Base-by-base conservation (phyloP, 2,888 invertebrate genomes). In the Drosophila hamatofila region DNA sequence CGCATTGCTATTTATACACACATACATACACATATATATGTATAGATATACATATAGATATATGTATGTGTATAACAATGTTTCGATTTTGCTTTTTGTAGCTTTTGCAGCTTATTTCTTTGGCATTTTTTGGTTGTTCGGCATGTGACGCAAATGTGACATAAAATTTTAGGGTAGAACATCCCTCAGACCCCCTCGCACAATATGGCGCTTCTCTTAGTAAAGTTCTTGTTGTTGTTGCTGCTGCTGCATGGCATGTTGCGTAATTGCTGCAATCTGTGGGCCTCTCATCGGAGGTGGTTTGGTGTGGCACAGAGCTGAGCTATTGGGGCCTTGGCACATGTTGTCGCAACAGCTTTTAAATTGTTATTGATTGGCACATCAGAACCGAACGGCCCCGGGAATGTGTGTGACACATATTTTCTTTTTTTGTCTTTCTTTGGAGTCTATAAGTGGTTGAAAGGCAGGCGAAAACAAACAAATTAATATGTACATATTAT, bases 251-350 rank as follows among this genome's bases (percentile, higher is more conserved):
- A 81, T 87, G 78, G 61, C 80, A 70, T 88, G 87, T 88, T 84
- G 77, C 89, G 89, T 88, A 84, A 84, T 84, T 84, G 84, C 89
- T 83, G 89, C 84, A 88, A 89, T 88, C 87, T 88, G 84, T 80
- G 71, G 64, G 65, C 48, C 64, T 57, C 65, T 48, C 65, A 49
- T 66, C 42, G 68, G 62, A 80, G 81, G 70, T 72, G 71, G 67
- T 60, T 55, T 52, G 63, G 56, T 42, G 46, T 16, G 39, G 41
- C 35, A 68, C 48, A 62, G 44, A 48, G 60, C 70, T 57, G 23
- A 60, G 65, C 61, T 57, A 79, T 78, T 71, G 77, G 64, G 59
- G 67, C 57, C 63, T 63, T 69, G 79, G 62, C 89, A 83, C 89
- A 84, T 84, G 89, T 77, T 85, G 89, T 89, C 74, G 70, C 69